These are phyloP conservation scores for Plectropomus leopardus DNA, from an alignment of 2,113 vertebrate species.

Conservation along the genomic window DNA sequence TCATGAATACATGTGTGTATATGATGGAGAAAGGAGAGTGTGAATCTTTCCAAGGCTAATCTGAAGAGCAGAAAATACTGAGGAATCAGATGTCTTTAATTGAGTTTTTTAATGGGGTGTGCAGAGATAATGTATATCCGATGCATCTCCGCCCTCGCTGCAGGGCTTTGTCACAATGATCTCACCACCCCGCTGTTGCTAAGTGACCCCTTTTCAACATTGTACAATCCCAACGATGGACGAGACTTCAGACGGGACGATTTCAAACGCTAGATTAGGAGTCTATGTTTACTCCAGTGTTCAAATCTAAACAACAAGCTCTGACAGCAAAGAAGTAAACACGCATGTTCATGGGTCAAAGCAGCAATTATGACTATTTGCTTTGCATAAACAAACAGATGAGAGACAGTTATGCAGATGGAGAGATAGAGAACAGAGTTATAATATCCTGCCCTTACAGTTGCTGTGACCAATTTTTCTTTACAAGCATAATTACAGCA, in stretches of 20 bases:
- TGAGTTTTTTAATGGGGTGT: constrained; percentile 32
- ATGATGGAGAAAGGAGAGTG: neutral
- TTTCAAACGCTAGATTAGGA: constrained; percentile 53
- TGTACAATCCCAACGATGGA: neutral
- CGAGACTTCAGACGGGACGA: constrained; percentile 2
- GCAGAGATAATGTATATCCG: constrained; percentile 44
- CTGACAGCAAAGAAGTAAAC: constrained; percentile 53
- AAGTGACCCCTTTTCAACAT: constrained; percentile 4
- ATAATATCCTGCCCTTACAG: constrained; percentile 7
- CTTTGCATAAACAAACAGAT: constrained; percentile 68
- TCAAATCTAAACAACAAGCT: constrained; percentile 51
- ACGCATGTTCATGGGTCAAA: constrained; percentile 46
- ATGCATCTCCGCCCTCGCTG: constrained; percentile 55
- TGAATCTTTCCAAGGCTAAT: neutral
- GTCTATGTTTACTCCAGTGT: constrained; percentile 57
- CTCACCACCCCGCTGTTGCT: constrained; percentile 10
- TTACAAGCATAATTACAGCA: neutral
- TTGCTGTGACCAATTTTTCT: neutral
- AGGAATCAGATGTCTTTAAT: constrained; percentile 20
- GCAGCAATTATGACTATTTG: constrained; percentile 74
- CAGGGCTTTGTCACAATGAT: constrained; percentile 48
- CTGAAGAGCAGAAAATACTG: neutral
- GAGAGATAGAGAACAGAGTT: constrained; percentile 30
- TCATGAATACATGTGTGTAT: neutral
- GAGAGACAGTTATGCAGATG: constrained; percentile 48